Conservation (phyloP, 1,140 invertebrate genomes). For the Palaemon carinicauda region DNA sequence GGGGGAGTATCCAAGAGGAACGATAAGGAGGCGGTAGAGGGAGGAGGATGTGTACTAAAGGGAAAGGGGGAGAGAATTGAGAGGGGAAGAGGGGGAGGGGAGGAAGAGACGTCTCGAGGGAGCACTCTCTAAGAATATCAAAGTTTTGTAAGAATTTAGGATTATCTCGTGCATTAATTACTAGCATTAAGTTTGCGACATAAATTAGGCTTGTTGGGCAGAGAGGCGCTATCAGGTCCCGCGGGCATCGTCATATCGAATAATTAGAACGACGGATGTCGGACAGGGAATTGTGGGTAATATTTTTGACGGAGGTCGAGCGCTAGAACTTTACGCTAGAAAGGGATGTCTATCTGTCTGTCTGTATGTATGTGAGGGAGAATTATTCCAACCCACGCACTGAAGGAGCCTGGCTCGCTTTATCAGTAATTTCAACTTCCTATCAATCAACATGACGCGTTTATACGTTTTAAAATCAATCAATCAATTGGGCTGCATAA, state of each 20-base stretch:
- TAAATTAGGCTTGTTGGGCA: slow-evolving; percentile 49
- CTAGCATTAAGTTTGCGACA: slow-evolving; percentile 53
- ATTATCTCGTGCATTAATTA: slow-evolving; percentile 55
- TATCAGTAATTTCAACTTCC: too few relatives aligned
- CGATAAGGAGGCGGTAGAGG: neutral
- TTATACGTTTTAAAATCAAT: too few relatives aligned
- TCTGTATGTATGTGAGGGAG: neutral
- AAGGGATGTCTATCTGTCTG: neutral
- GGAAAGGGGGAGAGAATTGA: neutral
- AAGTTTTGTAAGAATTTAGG: slow-evolving; percentile 55
- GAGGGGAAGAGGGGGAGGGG: neutral
- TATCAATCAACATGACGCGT: too few relatives aligned
- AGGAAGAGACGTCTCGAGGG: slow-evolving; percentile 15
- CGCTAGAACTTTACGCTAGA: neutral
- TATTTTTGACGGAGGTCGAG: slow-evolving; percentile 27
- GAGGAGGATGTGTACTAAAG: neutral
- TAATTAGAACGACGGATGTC: slow-evolving; percentile 51
- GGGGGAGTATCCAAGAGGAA: neutral
- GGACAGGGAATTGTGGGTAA: slow-evolving; percentile 42
- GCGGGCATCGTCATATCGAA: slow-evolving; percentile 51
- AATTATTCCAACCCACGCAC: too few relatives aligned
- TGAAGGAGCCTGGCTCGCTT: too few relatives aligned
- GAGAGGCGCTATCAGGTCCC: slow-evolving; percentile 46
- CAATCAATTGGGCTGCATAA: too few relatives aligned
- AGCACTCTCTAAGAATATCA: slow-evolving; percentile 45